Conservation (phyloP, 2,113 vertebrate genomes). For the Phocoena sinus region DNA sequence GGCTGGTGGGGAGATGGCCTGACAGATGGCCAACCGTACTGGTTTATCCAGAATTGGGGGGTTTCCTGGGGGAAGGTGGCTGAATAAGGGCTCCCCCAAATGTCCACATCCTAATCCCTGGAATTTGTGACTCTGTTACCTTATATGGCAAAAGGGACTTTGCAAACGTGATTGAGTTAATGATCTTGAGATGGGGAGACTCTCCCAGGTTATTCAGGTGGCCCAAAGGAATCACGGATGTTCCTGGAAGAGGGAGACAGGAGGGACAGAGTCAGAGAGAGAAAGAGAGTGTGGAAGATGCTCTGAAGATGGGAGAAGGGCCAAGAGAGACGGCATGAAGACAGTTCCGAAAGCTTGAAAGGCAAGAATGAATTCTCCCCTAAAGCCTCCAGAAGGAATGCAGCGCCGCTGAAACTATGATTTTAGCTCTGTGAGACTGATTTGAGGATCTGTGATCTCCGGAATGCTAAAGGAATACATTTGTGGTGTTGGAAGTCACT, state of each 20-base stretch:
- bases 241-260: fast-evolving
- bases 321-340: neutral
- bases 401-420: neutral
- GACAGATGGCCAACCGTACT: fast-evolving
- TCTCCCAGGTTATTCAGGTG: neutral
- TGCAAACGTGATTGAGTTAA: neutral
- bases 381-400: neutral
- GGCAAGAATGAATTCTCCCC: neutral
- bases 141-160: neutral
- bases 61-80: neutral
- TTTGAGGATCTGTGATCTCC: fast-evolving
- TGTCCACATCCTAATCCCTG: no score
- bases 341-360: neutral
- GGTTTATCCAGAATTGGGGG: neutral
- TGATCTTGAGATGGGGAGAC: no score
- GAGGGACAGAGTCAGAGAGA: neutral
- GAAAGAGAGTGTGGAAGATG: neutral
- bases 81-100: no score
- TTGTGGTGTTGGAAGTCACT: neutral
- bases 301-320: neutral
- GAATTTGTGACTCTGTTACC: neutral
- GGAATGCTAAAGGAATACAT: no score
- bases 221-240: neutral
- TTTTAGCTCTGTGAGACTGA: neutral
- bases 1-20: neutral